Evolutionary conservation across 1,140 invertebrate genomes (phyloP).

Genomic region (Globodera ellingtonae): DNA sequence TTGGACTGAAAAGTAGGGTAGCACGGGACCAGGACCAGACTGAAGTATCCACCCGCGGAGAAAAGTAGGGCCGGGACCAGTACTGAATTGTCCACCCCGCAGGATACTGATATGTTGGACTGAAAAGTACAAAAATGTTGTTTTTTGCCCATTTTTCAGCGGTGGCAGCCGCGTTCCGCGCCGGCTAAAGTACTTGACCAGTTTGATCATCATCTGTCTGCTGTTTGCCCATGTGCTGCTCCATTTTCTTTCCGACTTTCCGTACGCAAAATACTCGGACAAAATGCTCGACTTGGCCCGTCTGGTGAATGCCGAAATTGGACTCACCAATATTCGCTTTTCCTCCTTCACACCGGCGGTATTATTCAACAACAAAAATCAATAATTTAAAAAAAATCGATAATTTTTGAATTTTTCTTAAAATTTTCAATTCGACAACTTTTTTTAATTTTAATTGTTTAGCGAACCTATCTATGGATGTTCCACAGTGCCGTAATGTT

Average conservation of each 20-base stretch:
- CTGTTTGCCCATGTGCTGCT: slow-evolving; percentile 20
- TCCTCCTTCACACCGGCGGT: slow-evolving; percentile 21
- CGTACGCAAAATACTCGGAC: slow-evolving; percentile 11
- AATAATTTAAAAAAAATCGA: too few species aligned
- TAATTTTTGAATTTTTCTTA: too few species aligned
- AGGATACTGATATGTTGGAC: too few species aligned
- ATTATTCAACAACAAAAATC: background rate
- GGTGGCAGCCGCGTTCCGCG: slow-evolving; percentile 3
- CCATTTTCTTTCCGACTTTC: slow-evolving; percentile 22
- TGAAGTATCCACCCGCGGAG: too few species aligned
- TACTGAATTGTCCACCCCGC: too few species aligned
- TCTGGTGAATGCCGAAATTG: slow-evolving; percentile 9
- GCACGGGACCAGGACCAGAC: too few species aligned
- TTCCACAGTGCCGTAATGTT: slow-evolving; percentile 22
- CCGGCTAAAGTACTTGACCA: slow-evolving; percentile 17
- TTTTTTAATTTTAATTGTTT: background rate
- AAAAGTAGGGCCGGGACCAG: too few species aligned
- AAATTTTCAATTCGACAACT: too few species aligned
- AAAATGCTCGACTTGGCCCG: slow-evolving; percentile 5
- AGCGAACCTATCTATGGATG: slow-evolving; percentile 9
- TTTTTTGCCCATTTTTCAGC: background rate
- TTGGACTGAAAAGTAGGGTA: too few species aligned
- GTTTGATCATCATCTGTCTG: slow-evolving; percentile 1
- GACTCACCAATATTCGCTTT: slow-evolving; percentile 11
- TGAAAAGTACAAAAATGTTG: background rate